Percentiles rank a stretch among this genome's conserved stretches.
Evolutionary conservation across 2,797 vertebrate genomes (phyloP).

Genomic region (Sebastes kiyomatsui): DNA sequence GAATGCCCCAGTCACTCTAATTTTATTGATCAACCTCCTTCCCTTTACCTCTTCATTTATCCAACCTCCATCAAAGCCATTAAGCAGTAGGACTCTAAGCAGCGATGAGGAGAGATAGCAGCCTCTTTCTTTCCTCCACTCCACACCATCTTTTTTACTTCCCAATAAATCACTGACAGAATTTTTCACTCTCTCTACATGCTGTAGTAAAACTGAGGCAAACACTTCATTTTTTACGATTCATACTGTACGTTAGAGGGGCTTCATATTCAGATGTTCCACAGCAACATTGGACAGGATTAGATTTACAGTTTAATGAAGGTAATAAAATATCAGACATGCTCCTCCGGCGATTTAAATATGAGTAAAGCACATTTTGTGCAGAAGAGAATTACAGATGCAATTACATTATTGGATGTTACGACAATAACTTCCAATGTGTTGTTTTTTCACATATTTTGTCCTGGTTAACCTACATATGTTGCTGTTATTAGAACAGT

Average conservation of each 20-base stretch:
- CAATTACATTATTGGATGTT: constrained; percentile 15
- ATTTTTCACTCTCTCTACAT: constrained; percentile 2
- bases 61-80: constrained; percentile 21
- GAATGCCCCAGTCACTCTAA: neutral
- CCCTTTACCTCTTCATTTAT: constrained; percentile 7
- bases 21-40: neutral
- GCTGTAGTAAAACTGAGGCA: constrained; percentile 53
- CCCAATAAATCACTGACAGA: constrained; percentile 47
- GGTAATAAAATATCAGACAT: constrained; percentile 44
- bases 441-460: neutral
- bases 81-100: constrained; percentile 30
- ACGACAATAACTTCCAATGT: neutral
- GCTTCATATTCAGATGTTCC: constrained; percentile 48
- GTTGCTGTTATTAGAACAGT: neutral
- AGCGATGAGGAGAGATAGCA: constrained; percentile 22
- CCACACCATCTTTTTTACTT: constrained; percentile 10
- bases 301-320: constrained; percentile 59
- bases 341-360: constrained; percentile 37
- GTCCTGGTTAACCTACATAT: neutral
- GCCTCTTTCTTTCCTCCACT: constrained; percentile 1
- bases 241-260: constrained; percentile 34
- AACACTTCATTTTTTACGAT: constrained; percentile 52
- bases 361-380: constrained; percentile 16
- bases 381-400: constrained; percentile 27
- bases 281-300: constrained; percentile 9